Evolutionary conservation across 2,888 invertebrate species (phyloP), one percentile per base, ranked within the genome.

Genomic region (Nowickia ferox): DNA sequence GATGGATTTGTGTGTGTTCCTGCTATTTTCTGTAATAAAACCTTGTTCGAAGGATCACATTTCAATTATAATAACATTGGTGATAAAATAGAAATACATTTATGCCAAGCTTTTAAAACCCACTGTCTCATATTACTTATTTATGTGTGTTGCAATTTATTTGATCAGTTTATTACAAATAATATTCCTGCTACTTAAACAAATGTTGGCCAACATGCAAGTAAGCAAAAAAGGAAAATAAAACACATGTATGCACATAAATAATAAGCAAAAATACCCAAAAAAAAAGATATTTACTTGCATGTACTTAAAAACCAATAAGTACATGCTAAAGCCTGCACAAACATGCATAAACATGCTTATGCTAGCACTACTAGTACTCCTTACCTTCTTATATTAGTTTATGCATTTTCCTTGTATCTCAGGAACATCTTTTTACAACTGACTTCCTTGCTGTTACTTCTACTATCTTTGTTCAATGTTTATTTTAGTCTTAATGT

Each of bases 401-500:
- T 72, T 72, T 65, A 63, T 71, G 8, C 9, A 65, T 71, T 59
- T 55, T 10, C 42, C 22, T 53, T 53, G 13, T 19, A 69, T 40
- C 17, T 8, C n/a, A 66, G 48, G 22, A 68, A 55, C 40, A 51
- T 55, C 30, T 44, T 79, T 71, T 59, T 42, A 17, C 40, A 40
- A 44, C 17, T 51, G 40, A 79, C 66, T 75, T 48, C 69, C 69
- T 75, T 75, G 61, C 46, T 30, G 53, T 22, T 61, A 15, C 17
- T 61, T 15, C 55, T 77, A 48, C 65, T 83, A 42, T 76, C 59
- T 59, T 15, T 61, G 6, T 0, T 44, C 17, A 51, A 59, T 83
- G 65, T 83, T 83, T 77, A 83, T 83, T 83, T 83, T 83, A 57
- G 55, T 83, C 65, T 83, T 71, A 83, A 77, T 77, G 83, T 77